Evolutionary conservation across 2,113 vertebrate genomes (phyloP).

Genomic region (Ageneiosus marmoratus): DNA sequence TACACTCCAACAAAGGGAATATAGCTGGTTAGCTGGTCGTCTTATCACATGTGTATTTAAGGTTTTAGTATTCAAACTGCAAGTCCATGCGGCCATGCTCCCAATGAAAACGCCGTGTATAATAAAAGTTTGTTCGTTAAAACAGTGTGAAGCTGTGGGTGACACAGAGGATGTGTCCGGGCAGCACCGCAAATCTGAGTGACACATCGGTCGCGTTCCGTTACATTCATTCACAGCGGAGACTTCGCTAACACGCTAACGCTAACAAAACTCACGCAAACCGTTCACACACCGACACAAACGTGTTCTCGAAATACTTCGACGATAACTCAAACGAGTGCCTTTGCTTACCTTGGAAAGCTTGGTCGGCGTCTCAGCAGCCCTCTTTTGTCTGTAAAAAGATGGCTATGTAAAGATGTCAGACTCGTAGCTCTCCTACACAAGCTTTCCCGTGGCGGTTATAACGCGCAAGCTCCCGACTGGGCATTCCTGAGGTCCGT

Average conservation of each 20-base stretch:
- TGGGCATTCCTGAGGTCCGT: slow-evolving; percentile 64
- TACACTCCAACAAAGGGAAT: neutral
- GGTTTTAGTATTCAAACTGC: neutral
- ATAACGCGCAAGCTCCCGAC: slow-evolving; percentile 54
- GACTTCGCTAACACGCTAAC: slow-evolving; percentile 55
- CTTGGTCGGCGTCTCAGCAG: slow-evolving; percentile 64
- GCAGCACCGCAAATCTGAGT: slow-evolving; percentile 22
- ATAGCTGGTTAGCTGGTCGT: neutral
- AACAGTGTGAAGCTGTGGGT: no score
- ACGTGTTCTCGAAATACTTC: no score
- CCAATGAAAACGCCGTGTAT: neutral
- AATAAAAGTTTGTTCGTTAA: neutral
- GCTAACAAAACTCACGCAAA: slow-evolving; percentile 43
- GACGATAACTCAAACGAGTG: neutral
- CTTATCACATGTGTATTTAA: neutral
- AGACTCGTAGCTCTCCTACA: slow-evolving; percentile 66
- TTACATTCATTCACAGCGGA: slow-evolving; percentile 53
- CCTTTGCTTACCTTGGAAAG: slow-evolving; percentile 64
- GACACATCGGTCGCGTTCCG: slow-evolving; percentile 52
- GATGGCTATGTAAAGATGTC: slow-evolving; percentile 73
- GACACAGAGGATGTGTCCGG: neutral
- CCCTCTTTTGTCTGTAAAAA: slow-evolving; percentile 78
- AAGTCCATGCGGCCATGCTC: neutral
- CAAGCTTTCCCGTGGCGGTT: slow-evolving; percentile 62
- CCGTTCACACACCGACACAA: slow-evolving; percentile 21